Percentiles rank a stretch among this genome's conserved stretches.
These are phyloP conservation scores for Tenthredo distinguenda DNA, from an alignment of 2,888 invertebrate genomes.

Conservation along the genomic window DNA sequence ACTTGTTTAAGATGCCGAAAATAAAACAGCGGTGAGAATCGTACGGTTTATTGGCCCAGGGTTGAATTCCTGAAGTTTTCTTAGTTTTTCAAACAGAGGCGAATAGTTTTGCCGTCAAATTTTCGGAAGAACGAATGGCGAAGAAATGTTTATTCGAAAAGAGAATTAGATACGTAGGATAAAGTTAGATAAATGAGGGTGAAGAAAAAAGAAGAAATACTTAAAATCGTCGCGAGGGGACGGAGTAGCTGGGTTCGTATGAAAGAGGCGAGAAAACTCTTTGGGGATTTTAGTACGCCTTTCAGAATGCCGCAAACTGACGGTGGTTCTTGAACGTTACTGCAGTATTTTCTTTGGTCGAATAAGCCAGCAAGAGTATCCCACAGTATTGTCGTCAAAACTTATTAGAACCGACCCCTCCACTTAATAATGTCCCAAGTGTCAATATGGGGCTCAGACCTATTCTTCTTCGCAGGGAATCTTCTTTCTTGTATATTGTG, in stretches of 20 bases:
- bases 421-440: constrained; percentile 60
- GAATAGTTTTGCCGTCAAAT: not conserved
- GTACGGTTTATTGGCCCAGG: not conserved
- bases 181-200: not conserved
- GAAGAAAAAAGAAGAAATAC: not conserved
- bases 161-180: not conserved
- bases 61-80: constrained; percentile 10
- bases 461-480: constrained; percentile 47
- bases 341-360: constrained; percentile 54
- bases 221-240: not conserved
- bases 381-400: constrained; percentile 57
- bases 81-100: not conserved
- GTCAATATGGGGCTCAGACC: constrained; percentile 53
- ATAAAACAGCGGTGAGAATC: constrained; percentile 6
- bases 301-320: not conserved
- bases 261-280: constrained; percentile 20
- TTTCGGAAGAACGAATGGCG: not conserved
- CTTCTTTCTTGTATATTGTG: constrained; percentile 33
- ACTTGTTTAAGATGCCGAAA: constrained; percentile 34
- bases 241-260: not conserved
- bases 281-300: constrained; percentile 27
- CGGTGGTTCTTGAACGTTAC: constrained; percentile 34
- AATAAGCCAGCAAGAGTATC: constrained; percentile 56
- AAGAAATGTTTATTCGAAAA: not conserved
- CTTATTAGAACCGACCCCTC: constrained; percentile 60